Evolutionary conservation across 2,113 vertebrate species (phyloP).

Genomic region (Sinocyclocheilus grahami): DNA sequence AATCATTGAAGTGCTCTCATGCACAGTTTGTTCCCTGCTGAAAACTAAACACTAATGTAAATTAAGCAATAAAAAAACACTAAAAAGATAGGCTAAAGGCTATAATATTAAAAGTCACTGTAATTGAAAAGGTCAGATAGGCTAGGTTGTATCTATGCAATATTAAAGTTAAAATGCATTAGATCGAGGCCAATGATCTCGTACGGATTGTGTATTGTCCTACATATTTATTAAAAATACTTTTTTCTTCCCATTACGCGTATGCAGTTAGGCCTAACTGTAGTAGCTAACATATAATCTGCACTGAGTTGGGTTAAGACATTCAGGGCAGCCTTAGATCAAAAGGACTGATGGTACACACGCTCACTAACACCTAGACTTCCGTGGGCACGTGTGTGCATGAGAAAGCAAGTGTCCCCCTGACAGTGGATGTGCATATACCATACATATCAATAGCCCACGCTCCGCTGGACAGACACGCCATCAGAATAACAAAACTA

Average conservation of each 20-base stretch:
- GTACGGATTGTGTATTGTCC: background rate
- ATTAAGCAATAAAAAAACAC: background rate
- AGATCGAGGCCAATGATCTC: background rate
- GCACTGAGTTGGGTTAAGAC: background rate
- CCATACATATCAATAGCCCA: slow-evolving; percentile 36
- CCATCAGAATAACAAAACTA: background rate
- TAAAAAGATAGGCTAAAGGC: background rate
- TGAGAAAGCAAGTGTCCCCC: background rate
- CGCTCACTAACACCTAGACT: slow-evolving; percentile 41
- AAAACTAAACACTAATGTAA: background rate
- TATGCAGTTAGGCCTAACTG: background rate
- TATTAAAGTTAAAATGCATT: background rate
- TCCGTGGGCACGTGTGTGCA: slow-evolving; percentile 51
- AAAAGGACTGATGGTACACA: slow-evolving; percentile 24
- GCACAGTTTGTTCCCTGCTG: background rate
- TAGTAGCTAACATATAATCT: slow-evolving; percentile 2
- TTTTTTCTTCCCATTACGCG: background rate
- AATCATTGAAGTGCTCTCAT: background rate
- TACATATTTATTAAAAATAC: background rate
- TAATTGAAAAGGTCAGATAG: background rate
- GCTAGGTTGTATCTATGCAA: background rate
- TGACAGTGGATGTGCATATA: background rate
- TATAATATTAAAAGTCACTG: background rate
- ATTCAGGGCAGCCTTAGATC: background rate
- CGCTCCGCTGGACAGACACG: background rate